Evolutionary conservation across 2,113 vertebrate species (phyloP), one percentile per base, ranked within the genome.

Genomic region (Oostethus manadensis): DNA sequence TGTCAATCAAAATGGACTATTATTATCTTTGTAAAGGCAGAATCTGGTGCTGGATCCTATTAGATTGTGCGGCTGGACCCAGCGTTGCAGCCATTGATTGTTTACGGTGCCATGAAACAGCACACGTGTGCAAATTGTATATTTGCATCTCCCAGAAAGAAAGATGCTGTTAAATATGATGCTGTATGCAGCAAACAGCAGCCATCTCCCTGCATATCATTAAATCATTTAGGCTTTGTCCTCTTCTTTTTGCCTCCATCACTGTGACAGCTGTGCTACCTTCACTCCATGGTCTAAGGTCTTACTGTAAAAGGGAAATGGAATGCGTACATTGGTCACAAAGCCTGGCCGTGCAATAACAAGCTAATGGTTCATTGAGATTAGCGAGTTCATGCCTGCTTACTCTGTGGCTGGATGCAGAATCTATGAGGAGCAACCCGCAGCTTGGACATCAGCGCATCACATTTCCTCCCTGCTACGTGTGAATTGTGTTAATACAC

Each of bases 141-240:
- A 21, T 49, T 49, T 18, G 47, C 47, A 13, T 22, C 18, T 49
- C 4, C 10, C 10, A 0, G 18, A 49, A 49, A 21, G 47, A 67
- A 38, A 63, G 68, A 17, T 21, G 49, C 58, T 21, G 49, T 56
- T 70, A 68, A 77, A 70, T 73, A 62, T 63, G 72, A 61, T 54
- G 62, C 48, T 51, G 47, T 65, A 64, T 57, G 51, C 48, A 65
- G 40, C 64, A 73, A n/a, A 49, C 62, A 65, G 68, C 65, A 58
- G 53, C 63, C 62, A 60, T 70, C 57, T 62, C 29, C 8, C 29
- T 33, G 29, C 51, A 40, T 66, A 56, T 64, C 66, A 80, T 76
- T 44, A 57, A 72, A 71, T 73, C 70, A 71, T 70, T 44, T 46
- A 70, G 60, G 29, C 62, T 71, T 71, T 77, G 64, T 79, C 14